A percentile compares a stretch with the other conserved stretches of the same genome.
Evolutionary conservation across 2,888 invertebrate genomes (phyloP).

Genomic region (Abrostola tripartita): DNA sequence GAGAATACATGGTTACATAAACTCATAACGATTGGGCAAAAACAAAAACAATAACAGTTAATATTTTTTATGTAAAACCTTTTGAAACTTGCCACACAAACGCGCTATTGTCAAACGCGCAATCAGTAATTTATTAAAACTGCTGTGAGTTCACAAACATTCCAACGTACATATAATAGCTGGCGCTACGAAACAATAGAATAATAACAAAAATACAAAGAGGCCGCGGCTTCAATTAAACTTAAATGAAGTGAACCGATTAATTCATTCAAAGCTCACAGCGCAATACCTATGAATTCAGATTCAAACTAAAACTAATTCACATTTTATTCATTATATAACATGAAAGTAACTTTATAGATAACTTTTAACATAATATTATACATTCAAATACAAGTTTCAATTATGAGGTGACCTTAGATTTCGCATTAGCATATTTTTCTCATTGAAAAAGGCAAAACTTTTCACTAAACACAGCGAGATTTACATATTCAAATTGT

Average conservation of each 20-base stretch:
- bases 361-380: slow-evolving; percentile 31
- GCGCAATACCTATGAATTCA: slow-evolving; percentile 1
- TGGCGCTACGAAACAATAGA: no score
- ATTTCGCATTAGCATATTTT: slow-evolving; percentile 45
- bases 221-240: not conserved
- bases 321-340: slow-evolving; percentile 23
- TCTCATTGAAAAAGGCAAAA: slow-evolving; percentile 47
- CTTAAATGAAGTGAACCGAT: not conserved
- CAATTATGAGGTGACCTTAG: slow-evolving; percentile 36
- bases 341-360: slow-evolving; percentile 19
- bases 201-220: no score
- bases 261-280: slow-evolving; percentile 3
- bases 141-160: no score
- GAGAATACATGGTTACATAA: no score
- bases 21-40: no score
- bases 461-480: slow-evolving; percentile 48
- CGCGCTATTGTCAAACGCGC: no score
- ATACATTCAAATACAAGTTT: slow-evolving; percentile 37
- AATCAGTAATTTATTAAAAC: no score
- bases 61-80: no score
- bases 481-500: slow-evolving; percentile 54
- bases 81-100: no score
- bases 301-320: slow-evolving; percentile 11
- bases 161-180: no score
- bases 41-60: no score